Evolutionary conservation across 2,797 vertebrate genomes (phyloP).

Genomic region (Sebastes itinus): DNA sequence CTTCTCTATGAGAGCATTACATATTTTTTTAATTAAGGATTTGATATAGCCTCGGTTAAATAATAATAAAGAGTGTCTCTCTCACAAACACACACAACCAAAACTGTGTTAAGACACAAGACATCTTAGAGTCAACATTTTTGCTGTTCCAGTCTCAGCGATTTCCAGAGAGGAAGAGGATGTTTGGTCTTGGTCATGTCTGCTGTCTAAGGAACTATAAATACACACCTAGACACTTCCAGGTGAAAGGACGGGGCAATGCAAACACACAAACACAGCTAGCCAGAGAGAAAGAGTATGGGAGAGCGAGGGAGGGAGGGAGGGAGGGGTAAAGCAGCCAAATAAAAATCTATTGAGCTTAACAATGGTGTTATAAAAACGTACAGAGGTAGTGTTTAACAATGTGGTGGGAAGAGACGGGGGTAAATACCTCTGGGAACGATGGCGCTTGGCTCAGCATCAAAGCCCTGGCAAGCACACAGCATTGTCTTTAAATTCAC

Average conservation of each 20-base stretch:
- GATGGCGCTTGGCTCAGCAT: slow-evolving; percentile 78
- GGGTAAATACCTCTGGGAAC: slow-evolving; percentile 80
- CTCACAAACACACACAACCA: slow-evolving; percentile 1
- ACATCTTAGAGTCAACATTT: slow-evolving; percentile 60
- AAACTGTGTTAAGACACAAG: slow-evolving; percentile 7
- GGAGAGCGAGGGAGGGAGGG: slow-evolving; percentile 38
- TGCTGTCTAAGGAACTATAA: slow-evolving; percentile 84
- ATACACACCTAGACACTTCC: slow-evolving; percentile 84
- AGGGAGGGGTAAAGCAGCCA: slow-evolving; percentile 58
- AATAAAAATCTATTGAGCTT: slow-evolving; percentile 81
- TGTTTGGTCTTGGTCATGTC: slow-evolving; percentile 84
- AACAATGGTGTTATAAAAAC: slow-evolving; percentile 83
- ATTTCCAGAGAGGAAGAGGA: slow-evolving; percentile 92
- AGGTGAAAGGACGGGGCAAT: slow-evolving; percentile 82
- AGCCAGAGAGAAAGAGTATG: slow-evolving; percentile 48
- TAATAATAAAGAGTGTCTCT: neutral
- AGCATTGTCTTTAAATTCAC: slow-evolving; percentile 83
- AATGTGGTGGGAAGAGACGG: slow-evolving; percentile 83
- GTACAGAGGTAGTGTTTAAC: slow-evolving; percentile 83
- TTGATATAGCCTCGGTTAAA: neutral
- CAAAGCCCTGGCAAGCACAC: slow-evolving; percentile 78
- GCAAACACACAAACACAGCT: slow-evolving; percentile 71
- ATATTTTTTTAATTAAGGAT: neutral
- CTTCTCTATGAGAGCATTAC: neutral
- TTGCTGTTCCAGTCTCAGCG: slow-evolving; percentile 61